Base-by-base conservation (phyloP, 2,113 vertebrate species). In the Poeciliopsis prolifica region DNA sequence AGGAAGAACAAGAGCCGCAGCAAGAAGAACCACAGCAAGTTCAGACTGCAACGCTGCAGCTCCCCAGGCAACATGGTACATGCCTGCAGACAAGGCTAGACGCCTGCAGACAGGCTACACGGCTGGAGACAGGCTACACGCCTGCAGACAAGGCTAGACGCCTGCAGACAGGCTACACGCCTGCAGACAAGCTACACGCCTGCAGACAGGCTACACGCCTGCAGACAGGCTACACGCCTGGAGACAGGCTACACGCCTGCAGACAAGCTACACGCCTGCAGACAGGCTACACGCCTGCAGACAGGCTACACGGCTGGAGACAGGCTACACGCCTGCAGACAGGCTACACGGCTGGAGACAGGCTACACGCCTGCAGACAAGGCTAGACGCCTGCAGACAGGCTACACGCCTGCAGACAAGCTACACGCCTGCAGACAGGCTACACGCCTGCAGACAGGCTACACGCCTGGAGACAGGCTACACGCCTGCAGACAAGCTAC, bases 1-100 rank as follows among this genome's bases (percentile, higher is more conserved):
- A 92, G 96, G 60, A 99, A 98, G 86, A 95, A 96, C 82, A 97
- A 97, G 86, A 98, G 96, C 64, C 95, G 98, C 83, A 98, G 97
- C 91, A 99, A 99, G 78, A 99, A 98, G 90, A 98, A 96, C 82
- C 97, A 97, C 81, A 99, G 97, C 95, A 98, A 97, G 88, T 99
- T 99, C 62, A 95, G 94, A 3, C 94, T 99, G 0, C 88, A 95
- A 72, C 95, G 96, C 80, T 95, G 91, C 88, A 94, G 90, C 62
- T 90, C 96, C 37, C 96, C 97, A 0, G 97, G 97, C 0, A 96
- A 96, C 94, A 97, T 86, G 89, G 98, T 98, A 79, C 2, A 31
- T 60, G 42, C 70, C 65, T 65, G 22, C 3, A 7, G 6, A 58
- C 24, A 65, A n/a, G 26, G 13, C 12, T 58, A 35, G 19, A 26